phyloP scores from a whole-genome alignment of 64 coral and sea anemone genomes.

The Actinia tenebrosa region DNA sequence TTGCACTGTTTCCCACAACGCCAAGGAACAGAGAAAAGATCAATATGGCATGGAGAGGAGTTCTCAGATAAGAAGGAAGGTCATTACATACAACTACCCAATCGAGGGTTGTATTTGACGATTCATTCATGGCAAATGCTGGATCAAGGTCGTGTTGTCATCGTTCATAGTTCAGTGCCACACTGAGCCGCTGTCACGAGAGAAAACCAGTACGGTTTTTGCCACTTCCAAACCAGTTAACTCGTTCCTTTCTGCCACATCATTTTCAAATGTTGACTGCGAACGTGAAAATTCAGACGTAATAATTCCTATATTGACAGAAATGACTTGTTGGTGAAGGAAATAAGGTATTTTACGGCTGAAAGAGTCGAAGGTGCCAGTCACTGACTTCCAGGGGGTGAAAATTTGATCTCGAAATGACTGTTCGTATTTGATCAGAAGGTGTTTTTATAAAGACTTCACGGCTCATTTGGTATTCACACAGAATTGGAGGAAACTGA shows the following conservation, averaged over 20 bases:
- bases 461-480: constrained; percentile 6
- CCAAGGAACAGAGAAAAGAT: constrained; percentile 38
- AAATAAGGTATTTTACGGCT: not conserved
- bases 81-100: constrained; percentile 6
- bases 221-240: not conserved
- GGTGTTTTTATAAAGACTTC: constrained; percentile 8
- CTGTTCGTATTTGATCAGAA: not conserved
- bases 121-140: not conserved
- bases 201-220: not conserved
- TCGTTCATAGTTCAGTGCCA: not conserved
- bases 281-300: not conserved
- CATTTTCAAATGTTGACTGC: not conserved
- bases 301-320: not conserved
- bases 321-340: not conserved
- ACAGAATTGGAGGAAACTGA: not conserved
- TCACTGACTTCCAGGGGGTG: not conserved
- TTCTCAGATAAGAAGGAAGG: not conserved
- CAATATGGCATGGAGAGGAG: constrained; percentile 12
- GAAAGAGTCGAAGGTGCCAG: not conserved
- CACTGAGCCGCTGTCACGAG: not conserved
- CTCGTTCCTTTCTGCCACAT: not conserved
- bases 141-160: not conserved
- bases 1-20: constrained; percentile 55
- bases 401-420: not conserved
- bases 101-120: constrained; percentile 14